Base-by-base conservation (phyloP, 2,888 invertebrate genomes). In the Idaea dimidiata region DNA sequence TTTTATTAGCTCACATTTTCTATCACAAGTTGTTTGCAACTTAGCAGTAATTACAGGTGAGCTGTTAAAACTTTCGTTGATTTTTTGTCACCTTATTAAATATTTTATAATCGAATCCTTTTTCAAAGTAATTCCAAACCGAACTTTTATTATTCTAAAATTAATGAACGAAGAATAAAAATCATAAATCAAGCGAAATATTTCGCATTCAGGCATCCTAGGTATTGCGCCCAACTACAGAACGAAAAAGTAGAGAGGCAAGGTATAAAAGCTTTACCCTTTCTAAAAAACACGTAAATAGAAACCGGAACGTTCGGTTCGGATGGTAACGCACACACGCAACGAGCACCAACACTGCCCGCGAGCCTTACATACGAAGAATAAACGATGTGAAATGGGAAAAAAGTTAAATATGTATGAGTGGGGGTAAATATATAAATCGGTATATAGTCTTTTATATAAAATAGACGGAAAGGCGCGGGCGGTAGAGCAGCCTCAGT, bases 381-480 rank as follows among this genome's bases (percentile, higher is more conserved):
- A 89, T 89, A 91, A 90, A 88, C 91, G 90, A 88, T 84, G 86
- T 87, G 90, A 90, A 91, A 92, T 91, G 89, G 89, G 89, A 91
- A 91, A 92, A 92, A 92, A 90, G 88, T 91, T 90, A 90, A 92
- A 91, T 92, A 92, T 92, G 91, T 92, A 92, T 90, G 91, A 90
- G 91, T 91, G 91, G 81, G 91, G 88, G 91, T 88, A 91, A 91
- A 92, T 91, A 91, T 89, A 91, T 91, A 91, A 91, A 91, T 92
- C 88, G 90, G 91, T 90, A 91, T 87, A 91, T 91, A 89, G 78
- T 81, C 82, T 84, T 87, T 87, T 91, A 89, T 89, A 88, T 90
- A 89, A 86, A 86, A 89, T 87, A 86, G 86, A 84, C 81, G 82
- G 77, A 77, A 81, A 82, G 78, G 83, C 75, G 85, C 82, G 82